Conservation (phyloP, 2,797 vertebrate species). For the Taeniopygia guttata region DNA sequence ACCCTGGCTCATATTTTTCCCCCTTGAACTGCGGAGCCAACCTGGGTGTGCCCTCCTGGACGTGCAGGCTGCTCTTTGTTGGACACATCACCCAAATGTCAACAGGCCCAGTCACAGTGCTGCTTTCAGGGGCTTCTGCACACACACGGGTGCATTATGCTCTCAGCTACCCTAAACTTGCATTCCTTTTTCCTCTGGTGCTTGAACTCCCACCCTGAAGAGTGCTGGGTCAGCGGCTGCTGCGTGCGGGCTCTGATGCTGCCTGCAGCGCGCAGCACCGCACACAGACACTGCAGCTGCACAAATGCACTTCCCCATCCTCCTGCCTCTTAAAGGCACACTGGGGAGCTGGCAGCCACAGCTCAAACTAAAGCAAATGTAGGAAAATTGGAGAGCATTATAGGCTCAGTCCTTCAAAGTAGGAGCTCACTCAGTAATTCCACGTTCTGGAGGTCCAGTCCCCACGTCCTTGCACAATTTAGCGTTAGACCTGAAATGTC, state of each 20-base stretch:
- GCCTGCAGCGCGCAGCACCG: accelerated
- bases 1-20: not conserved
- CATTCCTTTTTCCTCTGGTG: not conserved
- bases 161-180: not conserved
- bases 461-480: not conserved
- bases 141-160: not conserved
- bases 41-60: not conserved
- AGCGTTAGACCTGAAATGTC: not conserved
- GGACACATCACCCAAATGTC: not conserved
- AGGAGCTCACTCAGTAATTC: not conserved
- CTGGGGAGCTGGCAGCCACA: not conserved
- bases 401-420: not conserved
- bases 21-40: not conserved
- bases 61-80: not conserved
- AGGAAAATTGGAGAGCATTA: not conserved
- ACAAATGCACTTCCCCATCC: not conserved
- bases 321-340: not conserved
- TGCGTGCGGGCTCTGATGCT: not conserved
- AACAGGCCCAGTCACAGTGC: not conserved
- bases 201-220: not conserved
- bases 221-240: not conserved
- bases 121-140: not conserved
- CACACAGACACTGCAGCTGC: not conserved
- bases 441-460: accelerated
- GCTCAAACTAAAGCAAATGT: not conserved